These are phyloP conservation scores for Sciurus vulgaris DNA, from an alignment of 2,797 vertebrate genomes.

Conservation along the genomic window DNA sequence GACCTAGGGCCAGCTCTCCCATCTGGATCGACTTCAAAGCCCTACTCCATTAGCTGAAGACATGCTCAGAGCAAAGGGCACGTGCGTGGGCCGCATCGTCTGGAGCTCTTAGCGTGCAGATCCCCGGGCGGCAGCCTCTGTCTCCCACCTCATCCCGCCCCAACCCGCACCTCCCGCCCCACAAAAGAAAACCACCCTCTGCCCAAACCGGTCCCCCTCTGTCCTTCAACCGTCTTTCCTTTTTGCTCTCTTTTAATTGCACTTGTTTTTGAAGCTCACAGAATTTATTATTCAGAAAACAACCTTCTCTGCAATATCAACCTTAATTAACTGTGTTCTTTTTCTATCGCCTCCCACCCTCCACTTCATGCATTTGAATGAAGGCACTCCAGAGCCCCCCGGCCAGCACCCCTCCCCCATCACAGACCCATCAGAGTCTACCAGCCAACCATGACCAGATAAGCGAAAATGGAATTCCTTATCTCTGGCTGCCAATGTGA, in stretches of 20 bases:
- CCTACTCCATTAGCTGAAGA: conserved; percentile 30
- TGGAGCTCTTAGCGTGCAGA: neutral
- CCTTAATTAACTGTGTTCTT: conserved; percentile 89
- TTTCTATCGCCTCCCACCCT: conserved; percentile 87
- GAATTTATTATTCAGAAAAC: conserved; percentile 90
- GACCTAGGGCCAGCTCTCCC: neutral
- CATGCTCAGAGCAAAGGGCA: conserved; percentile 17
- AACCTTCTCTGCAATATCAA: conserved; percentile 87
- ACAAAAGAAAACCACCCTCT: neutral
- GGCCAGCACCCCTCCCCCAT: conserved; percentile 81
- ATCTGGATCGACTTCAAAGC: conserved; percentile 57
- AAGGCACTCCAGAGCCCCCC: conserved; percentile 76
- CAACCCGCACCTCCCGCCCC: too few relatives aligned
- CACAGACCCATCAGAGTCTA: conserved; percentile 82
- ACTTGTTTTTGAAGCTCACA: conserved; percentile 83
- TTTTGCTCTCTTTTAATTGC: conserved; percentile 85
- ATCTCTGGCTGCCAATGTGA: conserved; percentile 86
- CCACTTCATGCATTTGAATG: conserved; percentile 84
- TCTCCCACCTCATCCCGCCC: neutral
- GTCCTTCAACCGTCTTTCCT: conserved; percentile 78
- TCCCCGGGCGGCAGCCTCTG: neutral
- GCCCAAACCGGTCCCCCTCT: conserved; percentile 56
- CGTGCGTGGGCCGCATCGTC: neutral
- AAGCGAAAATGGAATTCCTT: conserved; percentile 91
- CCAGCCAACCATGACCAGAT: conserved; percentile 88